Conservation (phyloP, 1,140 invertebrate genomes). For the Battus philenor region DNA sequence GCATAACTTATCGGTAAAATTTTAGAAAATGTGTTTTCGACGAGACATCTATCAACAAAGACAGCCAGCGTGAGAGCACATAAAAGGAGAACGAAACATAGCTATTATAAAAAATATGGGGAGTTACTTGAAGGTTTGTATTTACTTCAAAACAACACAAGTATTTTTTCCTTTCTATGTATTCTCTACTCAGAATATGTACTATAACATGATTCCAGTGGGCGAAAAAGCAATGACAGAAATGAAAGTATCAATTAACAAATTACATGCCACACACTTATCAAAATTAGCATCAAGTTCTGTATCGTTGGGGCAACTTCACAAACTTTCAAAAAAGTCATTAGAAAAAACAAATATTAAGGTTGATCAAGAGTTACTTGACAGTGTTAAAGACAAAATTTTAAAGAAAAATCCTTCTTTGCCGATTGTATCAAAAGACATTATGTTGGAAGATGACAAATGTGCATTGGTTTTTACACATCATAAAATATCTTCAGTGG, state of each 20-base stretch:
- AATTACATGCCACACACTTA: conserved; percentile 79
- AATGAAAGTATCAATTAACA: conserved; percentile 79
- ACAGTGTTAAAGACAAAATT: conserved; percentile 59
- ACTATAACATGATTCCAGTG: too few species aligned
- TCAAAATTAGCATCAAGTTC: conserved; percentile 78
- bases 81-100: conserved; percentile 59
- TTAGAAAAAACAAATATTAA: conserved; percentile 45
- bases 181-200: too few species aligned
- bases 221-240: conserved; percentile 77
- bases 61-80: conserved; percentile 51
- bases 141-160: too few species aligned
- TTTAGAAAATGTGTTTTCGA: conserved; percentile 47
- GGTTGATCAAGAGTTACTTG: conserved; percentile 67
- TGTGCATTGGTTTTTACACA: conserved; percentile 65
- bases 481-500: conserved; percentile 49
- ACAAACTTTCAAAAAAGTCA: conserved; percentile 71
- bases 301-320: conserved; percentile 76
- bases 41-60: conserved; percentile 63
- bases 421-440: conserved; percentile 25
- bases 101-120: conserved; percentile 66
- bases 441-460: conserved; percentile 61
- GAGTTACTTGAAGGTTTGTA: conserved; percentile 57
- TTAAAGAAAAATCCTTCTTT: conserved; percentile 42
- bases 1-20: conserved; percentile 53
- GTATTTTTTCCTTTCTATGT: too few species aligned